A percentile compares a stretch with the other conserved stretches of the same genome.
Evolutionary conservation across 1,140 invertebrate species (phyloP).

Genomic region (Papilio machaon): DNA sequence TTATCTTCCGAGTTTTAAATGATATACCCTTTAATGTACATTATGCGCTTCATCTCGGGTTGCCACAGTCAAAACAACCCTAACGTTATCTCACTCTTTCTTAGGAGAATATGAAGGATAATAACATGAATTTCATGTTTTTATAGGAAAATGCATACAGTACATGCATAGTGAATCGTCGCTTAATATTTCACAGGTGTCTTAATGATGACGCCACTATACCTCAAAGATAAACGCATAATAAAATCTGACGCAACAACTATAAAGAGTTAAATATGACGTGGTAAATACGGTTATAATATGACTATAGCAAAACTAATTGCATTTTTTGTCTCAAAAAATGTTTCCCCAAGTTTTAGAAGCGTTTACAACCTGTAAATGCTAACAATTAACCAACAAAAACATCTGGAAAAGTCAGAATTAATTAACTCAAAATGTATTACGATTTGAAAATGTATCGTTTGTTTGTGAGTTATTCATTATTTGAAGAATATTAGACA

Average conservation of each 20-base stretch:
- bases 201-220: not conserved
- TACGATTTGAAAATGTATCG: constrained; percentile 29
- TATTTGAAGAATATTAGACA: constrained; percentile 36
- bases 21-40: too few relatives aligned
- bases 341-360: too few relatives aligned
- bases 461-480: constrained; percentile 31
- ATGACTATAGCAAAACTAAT: not conserved
- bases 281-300: not conserved
- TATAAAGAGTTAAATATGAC: not conserved
- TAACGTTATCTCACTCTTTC: too few relatives aligned
- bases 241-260: not conserved
- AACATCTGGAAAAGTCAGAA: not conserved
- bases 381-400: not conserved
- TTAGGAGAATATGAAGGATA: too few relatives aligned
- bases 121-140: not conserved
- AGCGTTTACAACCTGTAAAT: too few relatives aligned
- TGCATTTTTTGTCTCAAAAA: not conserved
- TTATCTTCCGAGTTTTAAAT: too few relatives aligned
- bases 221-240: constrained; percentile 3
- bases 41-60: too few relatives aligned
- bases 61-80: too few relatives aligned
- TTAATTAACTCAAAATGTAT: constrained; percentile 1
- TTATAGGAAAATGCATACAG: not conserved
- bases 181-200: not conserved
- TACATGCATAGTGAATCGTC: not conserved